Evolutionary conservation across 2,113 vertebrate genomes (phyloP), one percentile per base, ranked within the genome.

Genomic region (Lycaon pictus): DNA sequence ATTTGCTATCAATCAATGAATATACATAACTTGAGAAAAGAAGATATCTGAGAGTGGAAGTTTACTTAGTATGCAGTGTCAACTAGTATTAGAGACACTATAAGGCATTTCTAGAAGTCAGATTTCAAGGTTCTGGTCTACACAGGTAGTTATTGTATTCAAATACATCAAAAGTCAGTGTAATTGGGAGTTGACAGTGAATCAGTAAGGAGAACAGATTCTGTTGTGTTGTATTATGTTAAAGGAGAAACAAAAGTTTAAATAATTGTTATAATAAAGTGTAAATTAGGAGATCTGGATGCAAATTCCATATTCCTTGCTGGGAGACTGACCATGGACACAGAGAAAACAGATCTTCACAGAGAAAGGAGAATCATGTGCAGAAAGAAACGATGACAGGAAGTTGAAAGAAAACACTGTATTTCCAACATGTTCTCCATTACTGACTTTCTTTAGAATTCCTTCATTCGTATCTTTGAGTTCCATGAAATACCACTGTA

Each of bases 221-320:
- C 51, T 65, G n/a, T 29, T 29, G 32, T 35, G 67, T n/a, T 69
- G 32, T n/a, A 7, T 53, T 71, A 43, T 43, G 55, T 53, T 72
- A 71, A 32, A 88, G 35, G 2, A 95, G 19, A 51, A 96, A n/a
- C 15, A 81, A 37, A 96, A 71, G 35, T 72, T 93, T 93, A 32
- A 96, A 55, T 65, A 82, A 83, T 27, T 9, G 71, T 37, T 48
- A 58, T 15, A 90, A 63, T 9, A 62, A 32, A 65, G 13, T 60
- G 4, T 85, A 53, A 90, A 20, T 86, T 56, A 53, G 43, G 67
- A 80, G 10, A 82, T 37, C 55, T 95, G 25, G 19, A 58, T 29
- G 19, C 32, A 92, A 87, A 72, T 67, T 32, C 56, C 20, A 95
- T 51, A 8, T 71, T 13, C n/a, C 7, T 76, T 55, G 25, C 11